These are phyloP conservation scores for Spatula clypeata DNA, from an alignment of 2,797 vertebrate genomes.

Conservation along the genomic window DNA sequence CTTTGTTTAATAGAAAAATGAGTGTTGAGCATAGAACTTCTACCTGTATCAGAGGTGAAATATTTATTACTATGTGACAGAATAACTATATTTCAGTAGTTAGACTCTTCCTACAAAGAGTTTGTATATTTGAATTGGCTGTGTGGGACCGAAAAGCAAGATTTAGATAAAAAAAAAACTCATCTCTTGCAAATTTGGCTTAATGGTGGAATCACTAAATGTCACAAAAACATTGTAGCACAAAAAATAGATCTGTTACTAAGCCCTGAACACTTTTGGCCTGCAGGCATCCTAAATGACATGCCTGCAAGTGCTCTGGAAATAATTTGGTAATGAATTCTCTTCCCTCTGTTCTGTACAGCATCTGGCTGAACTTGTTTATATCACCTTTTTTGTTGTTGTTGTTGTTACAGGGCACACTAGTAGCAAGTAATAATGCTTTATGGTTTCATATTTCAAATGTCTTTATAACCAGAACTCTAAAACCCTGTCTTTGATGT, in stretches of 20 bases:
- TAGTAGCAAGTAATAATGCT: background rate
- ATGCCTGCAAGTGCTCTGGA: background rate
- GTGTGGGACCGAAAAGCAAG: background rate
- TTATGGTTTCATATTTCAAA: background rate
- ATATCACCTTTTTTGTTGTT: rapidly evolving
- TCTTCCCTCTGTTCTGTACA: background rate
- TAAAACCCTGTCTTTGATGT: background rate
- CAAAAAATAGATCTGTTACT: background rate
- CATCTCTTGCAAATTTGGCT: background rate
- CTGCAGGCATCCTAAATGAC: background rate
- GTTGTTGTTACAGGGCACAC: background rate
- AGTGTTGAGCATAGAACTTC: background rate
- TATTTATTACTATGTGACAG: background rate
- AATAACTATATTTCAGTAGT: background rate
- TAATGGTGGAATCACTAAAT: background rate
- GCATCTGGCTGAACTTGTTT: background rate
- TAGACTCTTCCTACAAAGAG: background rate
- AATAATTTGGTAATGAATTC: background rate
- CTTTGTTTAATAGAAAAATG: background rate
- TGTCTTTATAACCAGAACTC: background rate
- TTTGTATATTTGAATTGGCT: background rate
- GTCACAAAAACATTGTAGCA: background rate
- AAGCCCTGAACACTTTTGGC: background rate
- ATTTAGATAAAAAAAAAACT: background rate
- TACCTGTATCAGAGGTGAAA: background rate